A percentile compares a stretch with the other conserved stretches of the same genome.
Conservation (phyloP, 2,113 vertebrate species). For the Carassius auratus region DNA sequence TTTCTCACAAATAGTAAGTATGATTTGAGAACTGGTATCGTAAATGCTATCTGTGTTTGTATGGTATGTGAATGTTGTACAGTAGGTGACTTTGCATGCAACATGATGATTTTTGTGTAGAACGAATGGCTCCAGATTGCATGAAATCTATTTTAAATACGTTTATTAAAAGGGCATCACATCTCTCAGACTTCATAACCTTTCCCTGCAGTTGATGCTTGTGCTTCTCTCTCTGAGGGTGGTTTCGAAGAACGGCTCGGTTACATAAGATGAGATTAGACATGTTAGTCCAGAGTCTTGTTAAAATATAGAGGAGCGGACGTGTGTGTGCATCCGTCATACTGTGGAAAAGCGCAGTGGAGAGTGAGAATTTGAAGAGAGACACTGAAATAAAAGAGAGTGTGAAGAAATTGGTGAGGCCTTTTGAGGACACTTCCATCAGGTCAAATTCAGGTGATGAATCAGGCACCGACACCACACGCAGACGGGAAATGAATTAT, state of each 20-base stretch:
- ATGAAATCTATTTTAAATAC: neutral
- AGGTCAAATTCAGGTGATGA: conserved; percentile 18
- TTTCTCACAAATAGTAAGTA: neutral
- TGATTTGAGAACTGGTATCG: neutral
- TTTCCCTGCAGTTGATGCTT: neutral
- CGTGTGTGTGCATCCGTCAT: neutral
- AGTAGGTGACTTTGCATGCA: neutral
- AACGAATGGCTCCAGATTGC: neutral
- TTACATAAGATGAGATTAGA: conserved; percentile 38
- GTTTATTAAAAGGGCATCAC: neutral
- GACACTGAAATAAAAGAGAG: conserved; percentile 8
- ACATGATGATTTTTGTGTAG: neutral
- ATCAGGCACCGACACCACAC: conserved; percentile 23
- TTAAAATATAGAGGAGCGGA: neutral
- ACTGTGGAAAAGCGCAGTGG: neutral
- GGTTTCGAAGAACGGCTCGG: conserved; percentile 7
- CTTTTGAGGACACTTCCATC: conserved; percentile 20
- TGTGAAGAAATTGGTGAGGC: conserved; percentile 25
- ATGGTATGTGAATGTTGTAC: neutral
- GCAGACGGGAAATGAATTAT: conserved; percentile 27
- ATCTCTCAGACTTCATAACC: neutral
- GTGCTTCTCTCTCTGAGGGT: neutral
- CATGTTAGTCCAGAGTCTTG: conserved; percentile 9
- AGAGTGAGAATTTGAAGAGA: neutral
- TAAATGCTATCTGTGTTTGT: neutral